Evolutionary conservation across 2,888 invertebrate species (phyloP).

Genomic region (Stenodema calcarata): DNA sequence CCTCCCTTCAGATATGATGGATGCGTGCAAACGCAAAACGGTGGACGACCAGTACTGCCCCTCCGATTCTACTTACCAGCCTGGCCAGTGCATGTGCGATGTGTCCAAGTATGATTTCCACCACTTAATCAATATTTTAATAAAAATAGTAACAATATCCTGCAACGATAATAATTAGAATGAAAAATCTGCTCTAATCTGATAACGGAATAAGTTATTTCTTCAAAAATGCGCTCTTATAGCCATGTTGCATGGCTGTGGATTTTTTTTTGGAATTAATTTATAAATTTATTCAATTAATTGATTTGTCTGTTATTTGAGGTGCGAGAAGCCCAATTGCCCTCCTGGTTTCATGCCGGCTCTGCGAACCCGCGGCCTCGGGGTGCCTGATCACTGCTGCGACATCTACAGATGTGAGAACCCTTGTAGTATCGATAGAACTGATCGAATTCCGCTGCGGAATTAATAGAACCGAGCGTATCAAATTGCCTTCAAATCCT

Average conservation of each 20-base stretch:
- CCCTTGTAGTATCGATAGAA: too few relatives aligned
- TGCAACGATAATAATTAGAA: background rate
- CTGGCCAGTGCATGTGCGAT: slow-evolving; percentile 1
- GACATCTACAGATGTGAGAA: background rate
- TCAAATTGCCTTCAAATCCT: too few relatives aligned
- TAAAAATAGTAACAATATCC: too few relatives aligned
- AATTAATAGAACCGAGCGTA: too few relatives aligned
- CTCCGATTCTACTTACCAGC: background rate
- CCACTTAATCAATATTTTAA: too few relatives aligned
- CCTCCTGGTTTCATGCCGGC: background rate
- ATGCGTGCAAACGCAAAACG: background rate
- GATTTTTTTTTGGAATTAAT: too few relatives aligned
- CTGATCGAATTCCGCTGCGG: too few relatives aligned
- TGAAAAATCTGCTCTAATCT: background rate
- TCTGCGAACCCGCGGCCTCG: background rate
- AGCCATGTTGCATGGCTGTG: too few relatives aligned
- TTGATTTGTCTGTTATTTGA: background rate
- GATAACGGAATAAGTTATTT: too few relatives aligned
- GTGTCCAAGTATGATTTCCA: background rate
- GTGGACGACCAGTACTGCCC: background rate
- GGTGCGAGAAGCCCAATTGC: slow-evolving; percentile 2
- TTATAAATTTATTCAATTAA: background rate
- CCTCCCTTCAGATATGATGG: background rate
- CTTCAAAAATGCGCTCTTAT: too few relatives aligned
- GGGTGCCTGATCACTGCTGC: slow-evolving; percentile 3